Base-by-base conservation (phyloP, 2,797 vertebrate species). In the Pipistrellus nathusii region DNA sequence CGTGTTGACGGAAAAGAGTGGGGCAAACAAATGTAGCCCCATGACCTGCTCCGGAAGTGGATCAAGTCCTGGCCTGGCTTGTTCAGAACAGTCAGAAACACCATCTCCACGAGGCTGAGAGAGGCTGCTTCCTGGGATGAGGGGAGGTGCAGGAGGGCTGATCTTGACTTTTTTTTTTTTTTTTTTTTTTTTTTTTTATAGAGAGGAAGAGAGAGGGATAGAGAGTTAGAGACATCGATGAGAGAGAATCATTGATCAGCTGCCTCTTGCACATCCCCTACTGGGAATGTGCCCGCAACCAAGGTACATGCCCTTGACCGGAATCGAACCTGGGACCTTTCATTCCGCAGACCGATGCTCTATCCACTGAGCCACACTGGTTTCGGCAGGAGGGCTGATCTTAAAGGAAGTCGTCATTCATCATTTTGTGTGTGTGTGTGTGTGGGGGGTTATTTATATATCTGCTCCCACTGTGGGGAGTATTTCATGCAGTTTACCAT, bases 401-500 rank as follows among this genome's bases (percentile, higher is more conserved):
- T 23, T 48, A 66, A 81, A 92, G 66, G 80, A 87, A 82, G 62
- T 41, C 23, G 51, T 25, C 44, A 44, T n/a, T 91, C 46, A 18
- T 55, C 18, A 1, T 25, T 59, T 51, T 30, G 21, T 82, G 38
- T 41, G 38, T 41, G 38, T 38, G 38, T 38, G 38, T 38, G 41
- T 23, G 21, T 75, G 44, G 25, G 30, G 57, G 51, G 30, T 93
- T 93, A 17, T 77, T 55, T 91, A 17, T 73, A 46, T 77, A 46
- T 35, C n/a, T 81, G 51, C 92, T 20, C 41, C 92, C 64, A 75
- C 17, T 83, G 21, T 55, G 48, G 75, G 35, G 32, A 91, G 32
- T 55, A 71, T 71, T 93, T 83, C 46, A 72, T 89, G 84, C 51
- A 59, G 46, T 76, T 95, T 94, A 46, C 46, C 48, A 6, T 25